These are phyloP conservation scores for Ferrisia virgata DNA, from an alignment of 2,888 invertebrate species.

Conservation along the genomic window DNA sequence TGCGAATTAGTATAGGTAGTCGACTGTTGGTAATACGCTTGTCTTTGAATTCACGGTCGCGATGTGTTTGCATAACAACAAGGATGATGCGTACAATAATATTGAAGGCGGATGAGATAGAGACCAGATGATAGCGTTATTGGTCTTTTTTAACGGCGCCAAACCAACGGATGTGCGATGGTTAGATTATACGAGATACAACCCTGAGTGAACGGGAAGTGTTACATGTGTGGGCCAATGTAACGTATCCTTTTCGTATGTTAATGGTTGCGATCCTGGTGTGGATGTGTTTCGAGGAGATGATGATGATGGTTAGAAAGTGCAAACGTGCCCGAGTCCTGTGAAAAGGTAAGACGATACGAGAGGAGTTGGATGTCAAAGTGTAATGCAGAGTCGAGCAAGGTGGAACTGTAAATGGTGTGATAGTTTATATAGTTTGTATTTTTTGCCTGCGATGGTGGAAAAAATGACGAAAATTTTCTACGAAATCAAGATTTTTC, in stretches of 20 bases:
- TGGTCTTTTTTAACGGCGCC: not conserved
- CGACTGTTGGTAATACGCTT: not conserved
- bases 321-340: too few relatives aligned
- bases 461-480: too few relatives aligned
- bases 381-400: too few relatives aligned
- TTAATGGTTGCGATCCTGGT: not conserved
- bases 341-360: too few relatives aligned
- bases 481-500: too few relatives aligned
- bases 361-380: too few relatives aligned
- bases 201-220: conserved; percentile 1
- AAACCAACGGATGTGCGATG: not conserved
- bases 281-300: not conserved
- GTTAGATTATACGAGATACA: not conserved
- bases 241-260: not conserved
- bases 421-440: too few relatives aligned
- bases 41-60: not conserved
- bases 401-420: too few relatives aligned
- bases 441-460: too few relatives aligned
- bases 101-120: not conserved
- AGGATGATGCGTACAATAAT: not conserved
- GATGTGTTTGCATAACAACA: not conserved
- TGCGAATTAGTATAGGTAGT: too few relatives aligned
- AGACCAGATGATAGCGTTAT: not conserved
- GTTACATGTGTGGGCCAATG: not conserved
- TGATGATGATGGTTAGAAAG: not conserved